Evolutionary conservation across 64 coral and sea anemone species (phyloP).

Genomic region (Pocillopora damicornis): DNA sequence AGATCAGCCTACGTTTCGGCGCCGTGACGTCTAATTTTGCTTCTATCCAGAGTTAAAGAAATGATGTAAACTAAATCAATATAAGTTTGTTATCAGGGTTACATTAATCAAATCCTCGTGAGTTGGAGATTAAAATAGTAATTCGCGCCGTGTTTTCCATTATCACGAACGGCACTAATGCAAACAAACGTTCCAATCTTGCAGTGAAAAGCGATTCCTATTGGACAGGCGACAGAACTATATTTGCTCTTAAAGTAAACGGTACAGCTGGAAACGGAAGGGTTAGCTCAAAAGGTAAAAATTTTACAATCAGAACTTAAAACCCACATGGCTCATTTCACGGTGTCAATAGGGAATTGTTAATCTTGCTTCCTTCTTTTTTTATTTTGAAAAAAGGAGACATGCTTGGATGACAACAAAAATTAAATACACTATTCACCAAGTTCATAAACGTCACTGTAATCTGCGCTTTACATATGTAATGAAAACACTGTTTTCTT

Average conservation of each 20-base stretch:
- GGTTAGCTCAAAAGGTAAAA: not conserved
- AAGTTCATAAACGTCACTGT: not conserved
- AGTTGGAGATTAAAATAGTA: not conserved
- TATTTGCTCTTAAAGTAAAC: slow-evolving; percentile 7
- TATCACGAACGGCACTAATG: not conserved
- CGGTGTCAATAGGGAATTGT: no score
- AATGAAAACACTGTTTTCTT: not conserved
- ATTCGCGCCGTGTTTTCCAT: not conserved
- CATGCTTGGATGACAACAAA: not conserved
- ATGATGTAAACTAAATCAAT: no score
- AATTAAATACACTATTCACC: not conserved
- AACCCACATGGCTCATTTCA: not conserved
- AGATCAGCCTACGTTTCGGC: not conserved
- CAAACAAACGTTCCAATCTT: not conserved
- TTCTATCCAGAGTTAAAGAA: not conserved
- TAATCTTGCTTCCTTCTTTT: no score
- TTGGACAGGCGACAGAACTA: not conserved
- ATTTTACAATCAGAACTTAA: not conserved
- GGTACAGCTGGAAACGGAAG: not conserved
- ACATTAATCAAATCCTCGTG: not conserved
- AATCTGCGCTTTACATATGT: not conserved
- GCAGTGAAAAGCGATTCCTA: not conserved
- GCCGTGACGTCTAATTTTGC: not conserved
- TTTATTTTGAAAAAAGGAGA: no score
- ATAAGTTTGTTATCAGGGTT: not conserved